These are phyloP conservation scores for Misgurnus mizolepis DNA, from an alignment of 2,113 vertebrate genomes.

Conservation along the genomic window DNA sequence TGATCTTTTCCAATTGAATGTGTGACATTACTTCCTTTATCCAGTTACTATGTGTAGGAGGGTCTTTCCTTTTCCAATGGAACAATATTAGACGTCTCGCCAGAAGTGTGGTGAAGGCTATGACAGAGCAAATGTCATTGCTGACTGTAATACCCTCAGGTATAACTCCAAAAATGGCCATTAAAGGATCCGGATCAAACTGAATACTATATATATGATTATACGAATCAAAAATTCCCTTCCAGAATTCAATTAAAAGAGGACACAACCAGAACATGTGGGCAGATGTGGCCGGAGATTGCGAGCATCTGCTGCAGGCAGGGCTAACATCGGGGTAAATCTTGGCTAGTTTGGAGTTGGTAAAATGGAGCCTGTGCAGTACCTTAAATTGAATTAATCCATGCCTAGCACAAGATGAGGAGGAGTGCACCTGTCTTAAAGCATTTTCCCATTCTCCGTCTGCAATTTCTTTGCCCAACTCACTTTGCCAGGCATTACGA, in stretches of 20 bases:
- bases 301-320: not conserved
- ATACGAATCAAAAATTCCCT: not conserved
- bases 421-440: not conserved
- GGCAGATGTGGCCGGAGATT: not conserved
- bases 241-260: not conserved
- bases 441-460: no score
- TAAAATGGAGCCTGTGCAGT: not conserved
- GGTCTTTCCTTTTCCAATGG: not conserved
- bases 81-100: not conserved
- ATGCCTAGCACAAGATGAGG: not conserved
- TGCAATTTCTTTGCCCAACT: not conserved
- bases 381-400: not conserved
- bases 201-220: not conserved
- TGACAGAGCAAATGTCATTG: not conserved
- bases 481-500: not conserved
- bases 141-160: not conserved
- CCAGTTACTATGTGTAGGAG: not conserved
- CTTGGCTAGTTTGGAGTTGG: not conserved
- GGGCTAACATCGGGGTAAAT: not conserved
- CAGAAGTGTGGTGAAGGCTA: not conserved
- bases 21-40: not conserved
- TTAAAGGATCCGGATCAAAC: not conserved
- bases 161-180: not conserved
- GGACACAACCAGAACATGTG: not conserved
- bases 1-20: not conserved